A percentile compares a stretch with the other conserved stretches of the same genome.
phyloP scores from a whole-genome alignment of 2,113 vertebrate genomes.

The Strigops habroptila region DNA sequence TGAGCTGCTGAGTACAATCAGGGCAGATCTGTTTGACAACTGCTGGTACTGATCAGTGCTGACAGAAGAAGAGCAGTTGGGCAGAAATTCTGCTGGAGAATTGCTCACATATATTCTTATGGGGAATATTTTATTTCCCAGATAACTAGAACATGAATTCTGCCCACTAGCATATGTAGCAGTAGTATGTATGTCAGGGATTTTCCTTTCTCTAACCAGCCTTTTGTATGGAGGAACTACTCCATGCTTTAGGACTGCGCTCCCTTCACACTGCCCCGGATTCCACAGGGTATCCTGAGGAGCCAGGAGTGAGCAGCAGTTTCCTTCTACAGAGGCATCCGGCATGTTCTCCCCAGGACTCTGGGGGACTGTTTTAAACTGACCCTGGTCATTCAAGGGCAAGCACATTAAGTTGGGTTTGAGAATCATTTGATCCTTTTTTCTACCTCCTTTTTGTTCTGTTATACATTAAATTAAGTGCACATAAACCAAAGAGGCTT shows the following conservation, averaged over 20 bases:
- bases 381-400: neutral
- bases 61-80: neutral
- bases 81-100: neutral
- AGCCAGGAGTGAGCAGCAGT: neutral
- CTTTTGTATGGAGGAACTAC: neutral
- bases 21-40: neutral
- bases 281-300: neutral
- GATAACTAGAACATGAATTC: neutral
- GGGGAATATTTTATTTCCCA: neutral
- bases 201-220: neutral
- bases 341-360: neutral
- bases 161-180: neutral
- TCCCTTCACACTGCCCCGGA: accelerated
- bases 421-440: neutral
- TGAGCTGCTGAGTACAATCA: neutral
- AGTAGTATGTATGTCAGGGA: neutral
- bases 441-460: neutral
- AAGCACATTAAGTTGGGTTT: neutral
- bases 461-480: neutral
- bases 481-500: neutral
- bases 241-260: neutral
- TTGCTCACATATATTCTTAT: neutral
- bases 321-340: neutral
- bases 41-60: neutral
- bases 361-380: neutral